Evolutionary conservation across 2,888 invertebrate genomes (phyloP), one percentile per base, ranked within the genome.

Genomic region (Ischnus inquisitorius): DNA sequence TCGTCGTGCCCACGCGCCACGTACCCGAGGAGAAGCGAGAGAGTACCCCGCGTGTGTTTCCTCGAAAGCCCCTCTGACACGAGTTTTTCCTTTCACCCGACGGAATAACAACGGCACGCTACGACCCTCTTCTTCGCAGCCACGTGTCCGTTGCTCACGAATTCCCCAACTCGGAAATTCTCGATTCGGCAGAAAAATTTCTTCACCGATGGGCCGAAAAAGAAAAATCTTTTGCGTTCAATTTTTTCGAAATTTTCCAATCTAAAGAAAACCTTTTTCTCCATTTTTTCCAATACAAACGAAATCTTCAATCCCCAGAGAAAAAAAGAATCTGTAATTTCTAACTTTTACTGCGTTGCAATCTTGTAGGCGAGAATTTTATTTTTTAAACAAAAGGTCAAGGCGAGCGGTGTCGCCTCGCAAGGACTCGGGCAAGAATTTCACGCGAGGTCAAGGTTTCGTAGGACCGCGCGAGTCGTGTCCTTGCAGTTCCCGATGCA

Each of bases 41-140:
- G 34, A 34, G 34, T 34, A 34, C 34, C 34, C 34, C 5, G 34
- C 4, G 34, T 34, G 34, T 34, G 28, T 60, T 14, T 43, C 60
- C 62, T 69, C 69, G 8, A 16, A 14, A n/a, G n/a, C 62, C 22
- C 25, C n/a, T 14, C 28, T 57, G 57, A 34, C 71, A 41, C 51
- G 39, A 25, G 39, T 69, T 69, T 94, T 94, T 93, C 90, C 92
- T 92, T 94, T 94, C 90, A 93, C 87, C 87, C 94, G 94, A 91
- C 91, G 91, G 92, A 94, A 94, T 94, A 93, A 94, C 94, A 34
- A 8, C 34, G 34, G 8, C 93, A 92, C 91, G 92, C 93, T 92
- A 93, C 92, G 57, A 48, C 10, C 92, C 93, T 93, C 91, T 90
- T 86, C 87, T 88, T 83, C 85, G 87, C 87, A 86, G 88, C 86